These are phyloP conservation scores for Rafetus swinhoei DNA, from an alignment of 2,113 vertebrate species.

Conservation along the genomic window DNA sequence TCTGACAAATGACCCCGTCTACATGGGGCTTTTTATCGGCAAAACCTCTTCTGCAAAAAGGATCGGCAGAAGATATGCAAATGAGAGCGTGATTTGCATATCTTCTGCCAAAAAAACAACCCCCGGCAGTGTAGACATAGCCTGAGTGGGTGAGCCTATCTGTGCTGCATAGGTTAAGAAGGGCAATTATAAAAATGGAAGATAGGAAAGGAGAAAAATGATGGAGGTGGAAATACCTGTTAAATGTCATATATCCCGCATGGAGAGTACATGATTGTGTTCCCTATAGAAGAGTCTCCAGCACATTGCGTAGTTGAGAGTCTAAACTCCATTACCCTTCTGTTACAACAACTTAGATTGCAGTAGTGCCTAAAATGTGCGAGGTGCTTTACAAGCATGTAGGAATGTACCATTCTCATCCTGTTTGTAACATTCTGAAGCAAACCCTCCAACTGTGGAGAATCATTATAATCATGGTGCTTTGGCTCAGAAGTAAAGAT, in stretches of 20 bases:
- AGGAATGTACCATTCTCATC: slow-evolving; percentile 20
- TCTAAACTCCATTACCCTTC: neutral
- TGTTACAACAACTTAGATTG: neutral
- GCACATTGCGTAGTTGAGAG: slow-evolving; percentile 13
- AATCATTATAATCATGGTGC: neutral
- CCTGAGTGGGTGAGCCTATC: slow-evolving; percentile 52
- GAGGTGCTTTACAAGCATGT: neutral
- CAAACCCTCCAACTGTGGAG: neutral
- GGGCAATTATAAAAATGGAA: slow-evolving; percentile 54
- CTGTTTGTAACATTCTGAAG: neutral
- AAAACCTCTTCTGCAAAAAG: too few relatives aligned
- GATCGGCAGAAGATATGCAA: too few relatives aligned
- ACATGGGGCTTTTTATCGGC: too few relatives aligned
- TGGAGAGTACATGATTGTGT: slow-evolving; percentile 3
- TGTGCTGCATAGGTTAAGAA: slow-evolving; percentile 3
- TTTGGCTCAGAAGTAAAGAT: neutral
- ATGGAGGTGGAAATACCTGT: slow-evolving; percentile 60
- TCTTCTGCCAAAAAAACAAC: neutral
- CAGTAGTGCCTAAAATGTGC: neutral
- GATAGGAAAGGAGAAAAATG: slow-evolving; percentile 26
- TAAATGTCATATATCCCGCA: slow-evolving; percentile 60
- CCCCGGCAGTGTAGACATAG: too few relatives aligned
- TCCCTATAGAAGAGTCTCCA: slow-evolving; percentile 5
- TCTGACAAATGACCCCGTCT: too few relatives aligned
- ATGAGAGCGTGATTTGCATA: too few relatives aligned